Evolutionary conservation across 2,113 vertebrate genomes (phyloP), one percentile per base, ranked within the genome.

Genomic region (Oncorhynchus gorbuscha): DNA sequence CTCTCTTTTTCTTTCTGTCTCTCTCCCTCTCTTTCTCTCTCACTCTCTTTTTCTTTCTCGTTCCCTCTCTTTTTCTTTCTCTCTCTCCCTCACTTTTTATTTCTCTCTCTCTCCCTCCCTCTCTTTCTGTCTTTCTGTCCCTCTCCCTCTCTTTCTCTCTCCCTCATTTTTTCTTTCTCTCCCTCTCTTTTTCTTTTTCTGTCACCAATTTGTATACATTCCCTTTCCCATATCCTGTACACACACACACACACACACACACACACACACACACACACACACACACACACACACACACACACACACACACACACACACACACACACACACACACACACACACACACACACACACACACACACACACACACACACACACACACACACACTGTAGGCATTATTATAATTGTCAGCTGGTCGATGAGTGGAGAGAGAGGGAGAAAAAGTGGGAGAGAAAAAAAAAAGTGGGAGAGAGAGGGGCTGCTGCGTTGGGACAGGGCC

Each of bases 351-450:
- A 20, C 65, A 58, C 66, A 32, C 66, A 30, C 48, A 32, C 32
- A 32, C 32, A 71, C 32, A 35, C 32, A 35, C 5, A 35, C 74
- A 74, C 51, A 76, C 72, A 77, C 49, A 65, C 39, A 77, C 51
- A 22, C 49, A 49, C 67, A 65, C 62, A 73, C 66, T 20, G 51
- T 66, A 71, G 76, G 69, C 91, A 90, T 94, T 93, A 94, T 94
- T 94, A 94, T 91, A 93, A 94, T 91, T 92, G 90, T 92, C 94
- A 94, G 92, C 93, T 94, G 93, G 92, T 92, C 93, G 90, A 93
- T 94, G 92, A 91, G 67, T 24, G 13, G 74, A 55, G 51, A 18
- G 51, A 18, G 51, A 55, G 39, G 9, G 39, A 9, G 39, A 11
- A 5, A 55, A 18, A 18, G 4, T n/a, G n/a, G n/a, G n/a, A n/a